These are phyloP conservation scores for Scytalopus superciliaris DNA, from an alignment of 2,113 vertebrate genomes.

Conservation along the genomic window DNA sequence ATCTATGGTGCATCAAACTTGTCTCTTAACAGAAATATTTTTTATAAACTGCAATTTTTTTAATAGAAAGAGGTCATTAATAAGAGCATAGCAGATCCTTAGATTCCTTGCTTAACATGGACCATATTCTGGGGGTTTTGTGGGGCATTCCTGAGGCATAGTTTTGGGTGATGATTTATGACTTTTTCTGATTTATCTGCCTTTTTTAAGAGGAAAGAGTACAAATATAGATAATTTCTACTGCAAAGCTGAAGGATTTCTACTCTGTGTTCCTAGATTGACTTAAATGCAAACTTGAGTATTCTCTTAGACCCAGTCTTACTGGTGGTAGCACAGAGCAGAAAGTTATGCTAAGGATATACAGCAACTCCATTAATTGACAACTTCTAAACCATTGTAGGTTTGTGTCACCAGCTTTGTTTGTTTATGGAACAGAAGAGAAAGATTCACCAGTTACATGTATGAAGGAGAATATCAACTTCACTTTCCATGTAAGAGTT, in stretches of 20 bases:
- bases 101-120: neutral
- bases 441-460: constrained; percentile 64
- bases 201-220: neutral
- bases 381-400: constrained; percentile 65
- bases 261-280: neutral
- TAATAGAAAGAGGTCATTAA: neutral
- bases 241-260: neutral
- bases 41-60: neutral
- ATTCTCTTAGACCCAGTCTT: neutral
- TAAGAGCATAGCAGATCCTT: neutral
- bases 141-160: neutral
- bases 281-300: neutral
- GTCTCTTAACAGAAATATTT: neutral
- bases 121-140: neutral
- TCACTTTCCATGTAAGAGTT: constrained; percentile 87
- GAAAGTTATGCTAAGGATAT: neutral
- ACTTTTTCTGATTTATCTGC: neutral
- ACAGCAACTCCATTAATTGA: neutral
- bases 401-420: constrained; percentile 83
- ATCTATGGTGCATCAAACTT: rapidly evolving
- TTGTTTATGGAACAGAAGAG: constrained; percentile 83
- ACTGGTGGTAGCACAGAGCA: neutral
- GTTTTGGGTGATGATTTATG: neutral
- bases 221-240: neutral
- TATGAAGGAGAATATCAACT: constrained; percentile 85